Conservation (phyloP, 2,113 vertebrate species). For the Aptenodytes forsteri region DNA sequence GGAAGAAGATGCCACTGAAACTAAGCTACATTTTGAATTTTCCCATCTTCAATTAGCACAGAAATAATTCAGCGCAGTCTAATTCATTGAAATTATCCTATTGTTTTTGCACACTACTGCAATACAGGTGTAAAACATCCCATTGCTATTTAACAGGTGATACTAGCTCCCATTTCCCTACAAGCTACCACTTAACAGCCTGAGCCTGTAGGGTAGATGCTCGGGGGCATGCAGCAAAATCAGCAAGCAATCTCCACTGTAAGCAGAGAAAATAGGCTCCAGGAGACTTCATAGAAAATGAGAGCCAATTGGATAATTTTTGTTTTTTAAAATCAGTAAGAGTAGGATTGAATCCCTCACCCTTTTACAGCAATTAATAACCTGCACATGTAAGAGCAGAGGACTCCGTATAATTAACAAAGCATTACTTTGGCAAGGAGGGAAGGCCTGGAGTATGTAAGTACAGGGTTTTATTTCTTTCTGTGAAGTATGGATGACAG, state of each 20-base stretch:
- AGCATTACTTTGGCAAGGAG: conserved; percentile 43
- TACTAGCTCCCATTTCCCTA: not conserved
- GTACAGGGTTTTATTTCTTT: conserved; percentile 54
- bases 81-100: not conserved
- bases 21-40: conserved; percentile 19
- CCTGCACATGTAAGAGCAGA: not conserved
- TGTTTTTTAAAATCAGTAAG: conserved; percentile 15
- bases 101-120: not conserved
- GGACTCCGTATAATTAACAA: conserved; percentile 33
- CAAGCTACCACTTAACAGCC: not conserved
- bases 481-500: conserved; percentile 52
- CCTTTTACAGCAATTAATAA: conserved; percentile 22
- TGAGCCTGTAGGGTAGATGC: not conserved
- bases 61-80: not conserved
- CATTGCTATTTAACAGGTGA: not conserved
- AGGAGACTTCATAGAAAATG: not conserved
- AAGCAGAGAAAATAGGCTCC: conserved; percentile 23
- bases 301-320: conserved; percentile 47
- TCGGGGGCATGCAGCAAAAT: conserved; percentile 3
- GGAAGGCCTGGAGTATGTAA: conserved; percentile 27
- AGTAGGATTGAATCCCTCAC: not conserved
- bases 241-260: conserved; percentile 15
- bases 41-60: not conserved
- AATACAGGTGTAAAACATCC: not conserved
- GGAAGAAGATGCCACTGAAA: conserved; percentile 44